These are phyloP conservation scores for Pantherophis vulpinus DNA, from an alignment of 2,797 vertebrate genomes.

Conservation along the genomic window DNA sequence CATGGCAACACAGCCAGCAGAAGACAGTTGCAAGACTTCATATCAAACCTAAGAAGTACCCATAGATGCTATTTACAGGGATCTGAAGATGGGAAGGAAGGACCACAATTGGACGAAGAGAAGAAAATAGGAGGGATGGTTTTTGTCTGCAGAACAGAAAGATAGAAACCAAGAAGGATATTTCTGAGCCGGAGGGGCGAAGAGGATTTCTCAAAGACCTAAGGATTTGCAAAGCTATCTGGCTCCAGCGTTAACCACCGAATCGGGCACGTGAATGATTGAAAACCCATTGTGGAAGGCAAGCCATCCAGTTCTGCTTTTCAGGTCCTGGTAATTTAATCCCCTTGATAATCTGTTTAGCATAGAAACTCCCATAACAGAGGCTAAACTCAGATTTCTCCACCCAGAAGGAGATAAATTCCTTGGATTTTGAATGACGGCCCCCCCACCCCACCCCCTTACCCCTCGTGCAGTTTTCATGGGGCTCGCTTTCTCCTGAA, in stretches of 20 bases:
- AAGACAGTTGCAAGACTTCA: constrained; percentile 29
- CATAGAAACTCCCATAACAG: constrained; percentile 24
- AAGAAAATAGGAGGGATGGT: constrained; percentile 43
- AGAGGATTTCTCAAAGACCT: constrained; percentile 38
- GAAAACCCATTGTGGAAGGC: constrained; percentile 2
- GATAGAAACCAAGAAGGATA: constrained; percentile 44
- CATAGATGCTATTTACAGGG: constrained; percentile 58
- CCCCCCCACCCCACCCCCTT: no score
- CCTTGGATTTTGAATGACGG: background rate
- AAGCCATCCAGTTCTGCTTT: background rate
- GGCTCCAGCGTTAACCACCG: constrained; percentile 25
- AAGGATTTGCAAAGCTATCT: constrained; percentile 12
- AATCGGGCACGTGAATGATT: constrained; percentile 20
- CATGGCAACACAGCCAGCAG: constrained; percentile 26
- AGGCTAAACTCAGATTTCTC: constrained; percentile 16
- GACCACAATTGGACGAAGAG: constrained; percentile 51
- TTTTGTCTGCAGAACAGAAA: constrained; percentile 43
- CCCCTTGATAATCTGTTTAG: constrained; percentile 1
- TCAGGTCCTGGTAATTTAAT: constrained; percentile 1
- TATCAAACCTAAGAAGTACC: constrained; percentile 58
- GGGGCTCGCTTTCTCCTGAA: background rate
- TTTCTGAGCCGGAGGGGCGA: constrained; percentile 29
- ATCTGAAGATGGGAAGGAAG: constrained; percentile 58
- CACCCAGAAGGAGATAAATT: constrained; percentile 3
- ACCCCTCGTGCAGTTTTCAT: background rate